Base-by-base conservation (phyloP, 2,797 vertebrate genomes). In the Fringilla coelebs region DNA sequence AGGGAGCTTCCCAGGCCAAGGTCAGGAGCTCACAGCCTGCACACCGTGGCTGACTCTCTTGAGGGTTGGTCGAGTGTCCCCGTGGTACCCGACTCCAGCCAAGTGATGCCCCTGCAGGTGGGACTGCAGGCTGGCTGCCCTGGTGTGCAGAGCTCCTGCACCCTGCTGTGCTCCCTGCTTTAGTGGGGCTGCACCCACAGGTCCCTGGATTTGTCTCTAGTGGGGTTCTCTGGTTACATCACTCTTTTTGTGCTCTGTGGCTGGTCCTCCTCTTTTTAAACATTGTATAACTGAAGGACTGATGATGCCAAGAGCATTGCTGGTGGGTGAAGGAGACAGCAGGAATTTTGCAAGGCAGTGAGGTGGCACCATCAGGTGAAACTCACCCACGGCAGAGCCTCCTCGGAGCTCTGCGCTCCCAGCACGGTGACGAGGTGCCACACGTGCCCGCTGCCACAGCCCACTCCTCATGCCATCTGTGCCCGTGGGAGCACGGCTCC, bases 281-380 rank as follows among this genome's bases (percentile, higher is more conserved):
- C 70, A 43, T 55, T 89, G 73, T 66, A 0, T 92, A 52, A 92
- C 70, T 78, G 88, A 74, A 91, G 60, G 72, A 49, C 34, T 67
- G 75, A 43, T 0, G 28, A 85, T 77, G 83, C 65, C 57, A 65
- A 74, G 90, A 90, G 81, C 75, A 31, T 12, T 57, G 81, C 72
- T 89, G 74, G 89, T 91, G 89, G 89, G 82, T 92, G 94, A 91
- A 62, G 75, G 65, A 91, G 81, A 40, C 67, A 93, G 72, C 52
- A 93, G 87, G 61, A 43, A 52, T 77, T 71, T 28, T 79, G 63
- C 52, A n/a, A 92, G 72, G 78, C 85, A 89, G 40, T 61, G 85
- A 92, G 49, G 72, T 93, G 75, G 75, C 89, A 85, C 46, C 68
- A 74, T 80, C 82, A 94, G 96, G 95, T 92, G 94, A 91, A 85